These are phyloP conservation scores for Drosophila santomea DNA, from an alignment of 1,140 invertebrate species.

Conservation along the genomic window DNA sequence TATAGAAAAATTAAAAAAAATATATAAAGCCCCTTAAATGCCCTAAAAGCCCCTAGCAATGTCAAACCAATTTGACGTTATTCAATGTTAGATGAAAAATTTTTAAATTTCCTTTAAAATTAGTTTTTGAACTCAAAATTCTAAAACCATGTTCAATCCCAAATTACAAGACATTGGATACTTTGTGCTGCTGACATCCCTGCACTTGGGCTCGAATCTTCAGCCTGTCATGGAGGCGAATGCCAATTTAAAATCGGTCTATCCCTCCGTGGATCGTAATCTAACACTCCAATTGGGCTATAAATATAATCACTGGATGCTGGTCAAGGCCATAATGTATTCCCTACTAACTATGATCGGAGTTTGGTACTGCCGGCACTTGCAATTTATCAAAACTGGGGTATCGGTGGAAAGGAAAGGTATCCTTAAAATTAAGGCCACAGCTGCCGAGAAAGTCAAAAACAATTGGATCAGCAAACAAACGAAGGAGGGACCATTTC, in stretches of 20 bases:
- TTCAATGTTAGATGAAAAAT: neutral
- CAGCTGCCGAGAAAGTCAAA: slow-evolving; percentile 40
- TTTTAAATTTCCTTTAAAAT: too few relatives aligned
- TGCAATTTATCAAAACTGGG: neutral
- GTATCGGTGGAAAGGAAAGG: neutral
- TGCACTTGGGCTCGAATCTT: slow-evolving; percentile 47
- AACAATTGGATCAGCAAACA: slow-evolving; percentile 29
- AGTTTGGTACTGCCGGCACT: slow-evolving; percentile 41
- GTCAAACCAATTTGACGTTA: neutral
- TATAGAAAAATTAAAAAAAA: too few relatives aligned
- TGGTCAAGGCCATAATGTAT: slow-evolving; percentile 38
- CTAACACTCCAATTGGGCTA: slow-evolving; percentile 49
- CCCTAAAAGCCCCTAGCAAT: neutral
- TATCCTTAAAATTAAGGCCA: neutral
- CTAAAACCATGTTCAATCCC: slow-evolving; percentile 25
- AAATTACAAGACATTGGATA: slow-evolving; percentile 38
- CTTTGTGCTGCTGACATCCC: slow-evolving; percentile 30
- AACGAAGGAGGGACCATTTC: slow-evolving; percentile 13
- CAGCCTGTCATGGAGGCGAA: slow-evolving; percentile 47
- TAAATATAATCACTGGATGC: slow-evolving; percentile 41
- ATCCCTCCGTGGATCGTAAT: slow-evolving; percentile 29
- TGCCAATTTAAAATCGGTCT: slow-evolving; percentile 33
- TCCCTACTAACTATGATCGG: slow-evolving; percentile 40
- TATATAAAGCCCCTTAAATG: too few relatives aligned
- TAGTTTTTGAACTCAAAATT: slow-evolving; percentile 18